Conservation (phyloP, 2,888 invertebrate genomes). For the Epinotia ramella region DNA sequence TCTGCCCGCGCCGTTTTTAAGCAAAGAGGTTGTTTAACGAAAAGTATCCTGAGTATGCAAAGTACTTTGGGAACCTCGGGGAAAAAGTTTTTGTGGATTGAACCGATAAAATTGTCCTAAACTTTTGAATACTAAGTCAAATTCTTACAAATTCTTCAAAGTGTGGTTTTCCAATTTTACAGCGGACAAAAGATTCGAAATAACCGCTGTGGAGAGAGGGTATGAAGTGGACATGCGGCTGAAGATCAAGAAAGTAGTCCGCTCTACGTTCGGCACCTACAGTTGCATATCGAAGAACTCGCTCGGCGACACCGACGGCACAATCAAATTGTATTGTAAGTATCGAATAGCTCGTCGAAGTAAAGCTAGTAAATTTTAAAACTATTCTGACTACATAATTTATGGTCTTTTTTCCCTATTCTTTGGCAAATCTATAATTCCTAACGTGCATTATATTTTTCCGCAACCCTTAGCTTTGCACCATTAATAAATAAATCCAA, state of each 20-base stretch:
- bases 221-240: slow-evolving; percentile 91
- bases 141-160: background rate
- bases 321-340: slow-evolving; percentile 90
- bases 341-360: slow-evolving; percentile 53
- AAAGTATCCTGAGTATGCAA: background rate
- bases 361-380: background rate
- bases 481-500: no score
- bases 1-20: background rate
- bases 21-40: background rate
- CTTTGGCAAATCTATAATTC: no score
- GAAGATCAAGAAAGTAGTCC: slow-evolving; percentile 87
- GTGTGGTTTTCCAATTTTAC: slow-evolving; percentile 16
- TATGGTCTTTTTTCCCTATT: no score
- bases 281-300: slow-evolving; percentile 91
- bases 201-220: slow-evolving; percentile 83
- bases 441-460: no score
- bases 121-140: background rate
- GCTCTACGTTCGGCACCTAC: slow-evolving; percentile 88
- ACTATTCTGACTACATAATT: no score
- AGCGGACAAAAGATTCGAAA: slow-evolving; percentile 84
- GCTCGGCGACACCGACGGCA: slow-evolving; percentile 90
- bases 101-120: background rate
- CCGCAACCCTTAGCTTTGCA: no score
- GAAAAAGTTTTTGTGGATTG: background rate
- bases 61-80: no score